Base-by-base conservation (phyloP, 2,888 invertebrate species). In the Drosophila borborema region DNA sequence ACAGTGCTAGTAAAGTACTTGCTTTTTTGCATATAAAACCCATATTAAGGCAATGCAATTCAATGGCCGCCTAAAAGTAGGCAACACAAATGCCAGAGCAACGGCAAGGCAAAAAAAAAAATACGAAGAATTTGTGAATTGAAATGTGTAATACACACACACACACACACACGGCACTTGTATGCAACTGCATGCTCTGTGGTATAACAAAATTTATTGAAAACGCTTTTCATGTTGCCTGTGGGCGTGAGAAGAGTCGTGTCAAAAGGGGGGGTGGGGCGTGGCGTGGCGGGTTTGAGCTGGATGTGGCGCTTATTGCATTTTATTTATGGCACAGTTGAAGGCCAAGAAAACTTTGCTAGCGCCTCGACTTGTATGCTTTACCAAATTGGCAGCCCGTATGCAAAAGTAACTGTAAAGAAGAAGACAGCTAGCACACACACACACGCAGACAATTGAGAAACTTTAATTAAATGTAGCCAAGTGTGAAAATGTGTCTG, bases 391-490 rank as follows among this genome's bases (percentile, higher is more conserved):
- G 83, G 64, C 77, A 80, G 70, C 49, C 74, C 48, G 64, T 43
- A 54, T 59, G 77, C 34, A 14, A 64, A 41, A 38, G 28, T 20
- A 54, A 61, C 38, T 45, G 20, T 41, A 49, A 64, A 34, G 53
- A 23, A 16, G 53, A 80, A 63, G 56, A 61, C 45, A 56, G n/a
- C 34, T 3, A 18, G 18, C 23, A 64, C 31, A 18, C 58, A 43
- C 41, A 53, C 53, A 38, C 10, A 28, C 28, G n/a, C 36, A 9
- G 20, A 46, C 70, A 81, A 81, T 82, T 74, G 79, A 55, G 71
- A 84, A 83, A 83, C 77, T 83, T 83, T 82, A 83, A 83, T 83
- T 85, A 85, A 85, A 82, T 75, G 84, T 70, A 75, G 55, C 53
- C 63, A 51, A 61, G 79, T 76, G 75, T 76, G 71, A 76, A 75